Evolutionary conservation across 2,888 invertebrate species (phyloP).

Genomic region (Copidosoma aretas): DNA sequence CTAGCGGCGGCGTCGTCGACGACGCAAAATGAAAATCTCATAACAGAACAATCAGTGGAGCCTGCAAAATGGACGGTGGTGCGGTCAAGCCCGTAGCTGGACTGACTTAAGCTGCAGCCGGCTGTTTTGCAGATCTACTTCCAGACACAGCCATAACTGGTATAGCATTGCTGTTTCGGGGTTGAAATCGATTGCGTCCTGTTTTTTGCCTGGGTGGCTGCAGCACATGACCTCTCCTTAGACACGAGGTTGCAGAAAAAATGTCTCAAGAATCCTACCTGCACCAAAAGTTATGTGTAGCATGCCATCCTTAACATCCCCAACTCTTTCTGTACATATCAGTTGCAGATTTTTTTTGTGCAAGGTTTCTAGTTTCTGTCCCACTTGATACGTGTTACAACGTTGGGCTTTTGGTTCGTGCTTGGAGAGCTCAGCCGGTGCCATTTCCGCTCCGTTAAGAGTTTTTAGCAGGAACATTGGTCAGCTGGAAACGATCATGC

Average conservation of each 20-base stretch:
- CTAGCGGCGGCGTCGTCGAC: slow-evolving; percentile 76
- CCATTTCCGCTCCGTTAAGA: slow-evolving; percentile 89
- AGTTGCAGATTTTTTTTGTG: slow-evolving; percentile 97
- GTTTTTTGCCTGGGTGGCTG: slow-evolving; percentile 92
- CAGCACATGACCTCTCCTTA: slow-evolving; percentile 88
- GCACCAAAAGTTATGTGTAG: slow-evolving; percentile 98
- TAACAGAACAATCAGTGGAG: slow-evolving; percentile 62
- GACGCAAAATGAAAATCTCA: slow-evolving; percentile 63
- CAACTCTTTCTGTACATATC: slow-evolving; percentile 95
- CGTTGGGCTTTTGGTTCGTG: slow-evolving; percentile 85
- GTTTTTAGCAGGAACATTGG: slow-evolving; percentile 93
- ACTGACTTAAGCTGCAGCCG: slow-evolving; percentile 59
- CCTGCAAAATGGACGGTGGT: slow-evolving; percentile 87
- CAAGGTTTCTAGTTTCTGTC: slow-evolving; percentile 95
- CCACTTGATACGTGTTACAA: slow-evolving; percentile 84
- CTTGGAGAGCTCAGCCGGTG: slow-evolving; percentile 87
- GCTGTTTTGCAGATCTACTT: slow-evolving; percentile 54
- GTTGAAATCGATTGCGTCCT: slow-evolving; percentile 62
- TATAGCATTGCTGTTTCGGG: slow-evolving; percentile 61
- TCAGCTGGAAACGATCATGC: slow-evolving; percentile 97
- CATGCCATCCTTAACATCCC: slow-evolving; percentile 89
- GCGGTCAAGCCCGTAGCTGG: slow-evolving; percentile 52
- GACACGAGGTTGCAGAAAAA: slow-evolving; percentile 97
- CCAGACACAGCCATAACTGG: slow-evolving; percentile 60
- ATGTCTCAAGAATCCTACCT: slow-evolving; percentile 92